Base-by-base conservation (phyloP, 2,113 vertebrate genomes). In the Brachypodius melanocephalos region DNA sequence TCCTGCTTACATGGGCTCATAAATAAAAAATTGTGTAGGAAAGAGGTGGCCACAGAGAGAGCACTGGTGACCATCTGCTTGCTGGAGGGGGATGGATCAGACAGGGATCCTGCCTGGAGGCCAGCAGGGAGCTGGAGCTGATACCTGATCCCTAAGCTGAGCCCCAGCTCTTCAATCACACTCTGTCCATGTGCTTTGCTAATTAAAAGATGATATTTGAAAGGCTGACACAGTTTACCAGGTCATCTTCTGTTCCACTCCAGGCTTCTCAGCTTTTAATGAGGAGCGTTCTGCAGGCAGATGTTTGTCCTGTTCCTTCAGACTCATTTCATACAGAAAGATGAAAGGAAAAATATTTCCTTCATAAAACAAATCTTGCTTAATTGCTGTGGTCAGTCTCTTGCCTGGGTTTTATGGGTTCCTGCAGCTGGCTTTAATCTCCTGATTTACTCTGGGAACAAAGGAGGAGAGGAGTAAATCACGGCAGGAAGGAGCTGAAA, bases 381-480 rank as follows among this genome's bases (percentile, higher is more conserved):
- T 94, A 91, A 94, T 94, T 91, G 82, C 91, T 45, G 40, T 80
- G 90, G 89, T 93, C 90, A 90, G 85, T 42, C 88, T 93, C 82
- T 59, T 84, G 93, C 79, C 78, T 88, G 85, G 51, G 25, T 69
- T 96, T 97, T 89, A 95, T 83, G 80, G 77, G 80, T 88, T 95
- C 71, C 84, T 74, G 74, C 96, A 93, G 83, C 84, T 95, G 93
- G 49, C 85, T 95, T 90, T 94, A 88, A 95, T 96, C 89, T 95
- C 65, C 82, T 93, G 88, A 34, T 90, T 84, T 93, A 51, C 68
- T 68, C 54, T 31, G 49, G 63, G 85, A 95, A 80, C 91, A 96
- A 94, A 97, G 85, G 88, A 91, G 67, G 65, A 82, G 95, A 93
- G 59, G 65, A 88, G 65, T 17, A 89, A 96, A 91, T 95, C 85